Percentiles rank a stretch among this genome's conserved stretches.
Evolutionary conservation across 2,113 vertebrate genomes (phyloP).

Genomic region (Oostethus manadensis): DNA sequence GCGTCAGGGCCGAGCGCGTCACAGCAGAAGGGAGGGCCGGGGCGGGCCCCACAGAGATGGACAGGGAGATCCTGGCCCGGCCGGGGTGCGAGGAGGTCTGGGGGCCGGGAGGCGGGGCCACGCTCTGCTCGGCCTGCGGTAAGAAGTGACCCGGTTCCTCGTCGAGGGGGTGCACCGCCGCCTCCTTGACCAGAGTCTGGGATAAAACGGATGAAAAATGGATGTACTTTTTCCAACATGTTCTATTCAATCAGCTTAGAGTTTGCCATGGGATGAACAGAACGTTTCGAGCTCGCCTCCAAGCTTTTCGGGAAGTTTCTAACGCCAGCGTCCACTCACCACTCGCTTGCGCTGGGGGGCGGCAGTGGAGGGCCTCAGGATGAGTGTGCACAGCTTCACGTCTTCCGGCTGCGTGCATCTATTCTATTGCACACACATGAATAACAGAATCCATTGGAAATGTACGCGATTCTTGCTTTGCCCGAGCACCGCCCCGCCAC

Average conservation of each 20-base stretch:
- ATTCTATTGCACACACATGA: slow-evolving; percentile 47
- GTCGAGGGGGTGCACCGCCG: slow-evolving; percentile 62
- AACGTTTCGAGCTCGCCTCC: not conserved
- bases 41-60: slow-evolving; percentile 58
- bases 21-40: slow-evolving; percentile 39
- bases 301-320: not conserved
- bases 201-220: not conserved
- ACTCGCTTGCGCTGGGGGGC: slow-evolving; percentile 67
- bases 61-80: slow-evolving; percentile 56
- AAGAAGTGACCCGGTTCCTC: slow-evolving; percentile 61
- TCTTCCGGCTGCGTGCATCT: slow-evolving; percentile 76
- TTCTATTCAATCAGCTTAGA: not conserved
- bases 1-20: slow-evolving; percentile 45
- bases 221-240: not conserved
- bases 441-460: not conserved
- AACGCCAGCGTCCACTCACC: slow-evolving; percentile 44
- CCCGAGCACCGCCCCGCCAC: too few relatives aligned
- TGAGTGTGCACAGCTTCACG: slow-evolving; percentile 71
- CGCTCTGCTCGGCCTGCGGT: slow-evolving; percentile 45
- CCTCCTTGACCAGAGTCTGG: slow-evolving; percentile 70
- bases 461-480: too few relatives aligned
- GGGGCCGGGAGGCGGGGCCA: slow-evolving; percentile 23
- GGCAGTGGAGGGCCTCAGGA: slow-evolving; percentile 55
- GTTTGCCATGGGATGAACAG: not conserved
- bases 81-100: slow-evolving; percentile 36